Conservation (phyloP, 2,888 invertebrate genomes). For the Tryphoninae sp. region DNA sequence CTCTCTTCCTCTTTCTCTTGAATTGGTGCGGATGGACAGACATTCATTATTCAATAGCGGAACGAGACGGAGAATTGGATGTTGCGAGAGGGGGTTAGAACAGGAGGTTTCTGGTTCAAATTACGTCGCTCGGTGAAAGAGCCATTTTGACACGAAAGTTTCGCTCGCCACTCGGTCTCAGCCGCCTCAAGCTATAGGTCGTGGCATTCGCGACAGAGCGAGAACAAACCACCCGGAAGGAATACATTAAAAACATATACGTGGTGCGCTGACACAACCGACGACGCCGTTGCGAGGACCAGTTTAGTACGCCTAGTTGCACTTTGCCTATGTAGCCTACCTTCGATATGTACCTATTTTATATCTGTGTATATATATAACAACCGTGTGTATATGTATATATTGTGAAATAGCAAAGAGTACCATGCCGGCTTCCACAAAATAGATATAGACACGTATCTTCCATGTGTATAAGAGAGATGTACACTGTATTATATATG, state of each 20-base stretch:
- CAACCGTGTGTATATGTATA: conserved; percentile 6
- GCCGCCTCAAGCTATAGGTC: conserved; percentile 4
- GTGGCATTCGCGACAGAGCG: conserved; percentile 44
- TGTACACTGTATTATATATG: conserved; percentile 65
- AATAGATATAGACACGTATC: conserved; percentile 53
- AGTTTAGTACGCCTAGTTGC: conserved; percentile 73
- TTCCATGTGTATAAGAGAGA: conserved; percentile 57
- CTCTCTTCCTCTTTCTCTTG: neutral
- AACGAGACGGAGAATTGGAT: conserved; percentile 35
- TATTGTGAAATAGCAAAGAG: conserved; percentile 57
- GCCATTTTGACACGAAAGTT: conserved; percentile 65
- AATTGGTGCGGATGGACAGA: conserved; percentile 53
- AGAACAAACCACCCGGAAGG: conserved; percentile 71
- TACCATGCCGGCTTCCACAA: conserved; percentile 49
- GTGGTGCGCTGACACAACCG: conserved; percentile 71
- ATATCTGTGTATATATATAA: conserved; percentile 7
- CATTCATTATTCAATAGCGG: conserved; percentile 65
- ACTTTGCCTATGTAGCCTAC: conserved; percentile 68
- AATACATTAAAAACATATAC: conserved; percentile 74
- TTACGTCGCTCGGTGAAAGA: conserved; percentile 59
- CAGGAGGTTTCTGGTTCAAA: conserved; percentile 52
- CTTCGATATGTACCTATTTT: conserved; percentile 48
- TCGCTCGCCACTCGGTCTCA: conserved; percentile 45
- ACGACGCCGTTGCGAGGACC: conserved; percentile 69
- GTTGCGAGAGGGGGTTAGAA: conserved; percentile 3